Evolutionary conservation across 2,113 vertebrate species (phyloP).

Genomic region (Sebastes fasciatus): DNA sequence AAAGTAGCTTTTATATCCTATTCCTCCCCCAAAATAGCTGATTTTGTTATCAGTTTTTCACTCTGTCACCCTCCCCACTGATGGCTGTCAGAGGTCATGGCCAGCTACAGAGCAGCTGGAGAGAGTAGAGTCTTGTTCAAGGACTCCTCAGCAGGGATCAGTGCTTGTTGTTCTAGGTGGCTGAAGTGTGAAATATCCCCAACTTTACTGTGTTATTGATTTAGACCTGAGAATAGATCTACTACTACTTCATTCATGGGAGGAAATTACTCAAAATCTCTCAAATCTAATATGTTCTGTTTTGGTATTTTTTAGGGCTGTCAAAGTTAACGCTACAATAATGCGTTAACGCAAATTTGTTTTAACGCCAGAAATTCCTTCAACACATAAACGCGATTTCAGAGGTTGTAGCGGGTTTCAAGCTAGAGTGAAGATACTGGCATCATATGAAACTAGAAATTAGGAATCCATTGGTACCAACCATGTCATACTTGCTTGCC

Average conservation of each 20-base stretch:
- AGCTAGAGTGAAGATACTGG: too few species aligned
- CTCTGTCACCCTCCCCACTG: background rate
- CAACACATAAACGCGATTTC: too few species aligned
- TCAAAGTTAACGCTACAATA: too few species aligned
- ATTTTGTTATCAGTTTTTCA: background rate
- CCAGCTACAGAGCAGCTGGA: constrained; percentile 20
- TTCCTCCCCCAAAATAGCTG: constrained; percentile 3
- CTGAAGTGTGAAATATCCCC: background rate
- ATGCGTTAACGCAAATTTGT: too few species aligned
- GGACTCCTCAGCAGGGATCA: background rate
- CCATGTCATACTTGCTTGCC: too few species aligned
- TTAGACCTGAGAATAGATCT: background rate
- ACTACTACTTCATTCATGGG: background rate
- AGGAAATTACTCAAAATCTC: background rate
- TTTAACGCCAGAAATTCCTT: too few species aligned
- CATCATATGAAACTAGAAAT: too few species aligned
- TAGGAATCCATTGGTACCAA: too few species aligned
- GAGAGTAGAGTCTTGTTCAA: background rate
- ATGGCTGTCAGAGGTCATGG: constrained; percentile 24
- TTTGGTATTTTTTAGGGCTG: background rate
- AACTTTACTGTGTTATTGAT: background rate
- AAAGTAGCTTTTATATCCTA: constrained; percentile 6
- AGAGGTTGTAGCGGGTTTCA: too few species aligned
- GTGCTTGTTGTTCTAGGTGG: constrained; percentile 1
- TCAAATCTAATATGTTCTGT: background rate